Percentiles rank a stretch among this genome's conserved stretches.
phyloP scores from a whole-genome alignment of 53 echinoderm and acorn worm genomes.

The Patiria pectinifera region DNA sequence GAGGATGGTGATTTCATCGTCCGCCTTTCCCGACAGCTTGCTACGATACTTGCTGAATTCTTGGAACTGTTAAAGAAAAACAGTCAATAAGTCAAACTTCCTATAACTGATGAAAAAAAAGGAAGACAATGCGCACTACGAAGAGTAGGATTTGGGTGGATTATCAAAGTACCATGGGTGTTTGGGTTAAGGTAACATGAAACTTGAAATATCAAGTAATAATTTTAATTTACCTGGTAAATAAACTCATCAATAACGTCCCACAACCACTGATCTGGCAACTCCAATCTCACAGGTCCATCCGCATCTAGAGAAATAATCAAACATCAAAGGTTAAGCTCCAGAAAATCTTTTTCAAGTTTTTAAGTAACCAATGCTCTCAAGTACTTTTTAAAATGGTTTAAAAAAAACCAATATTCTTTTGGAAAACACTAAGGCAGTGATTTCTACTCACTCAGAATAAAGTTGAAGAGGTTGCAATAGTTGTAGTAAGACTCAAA shows the following conservation, averaged over 20 bases:
- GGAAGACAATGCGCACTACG: not conserved
- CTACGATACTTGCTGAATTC: conserved; percentile 96
- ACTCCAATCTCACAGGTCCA: conserved; percentile 86
- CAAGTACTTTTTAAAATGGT: not conserved
- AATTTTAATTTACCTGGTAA: conserved; percentile 79
- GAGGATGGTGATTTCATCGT: conserved; percentile 82
- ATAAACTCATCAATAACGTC: conserved; percentile 99
- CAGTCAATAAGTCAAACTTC: not conserved
- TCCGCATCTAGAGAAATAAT: conserved; percentile 70
- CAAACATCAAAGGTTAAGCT: not conserved
- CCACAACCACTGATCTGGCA: conserved; percentile 98
- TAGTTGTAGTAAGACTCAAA: conserved; percentile 99
- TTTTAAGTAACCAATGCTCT: not conserved
- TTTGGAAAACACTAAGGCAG: not conserved
- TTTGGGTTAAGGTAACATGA: not conserved
- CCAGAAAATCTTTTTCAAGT: not conserved
- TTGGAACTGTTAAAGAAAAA: conserved; percentile 75
- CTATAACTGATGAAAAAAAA: not conserved
- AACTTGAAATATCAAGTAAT: not conserved
- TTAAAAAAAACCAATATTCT: not conserved
- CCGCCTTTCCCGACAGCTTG: conserved; percentile 74
- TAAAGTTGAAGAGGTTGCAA: conserved; percentile 98
- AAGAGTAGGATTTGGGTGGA: not conserved
- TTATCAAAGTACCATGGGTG: not conserved
- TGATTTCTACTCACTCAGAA: conserved; percentile 81